Base-by-base conservation (phyloP, 2,113 vertebrate genomes). In the Scopus umbretta region DNA sequence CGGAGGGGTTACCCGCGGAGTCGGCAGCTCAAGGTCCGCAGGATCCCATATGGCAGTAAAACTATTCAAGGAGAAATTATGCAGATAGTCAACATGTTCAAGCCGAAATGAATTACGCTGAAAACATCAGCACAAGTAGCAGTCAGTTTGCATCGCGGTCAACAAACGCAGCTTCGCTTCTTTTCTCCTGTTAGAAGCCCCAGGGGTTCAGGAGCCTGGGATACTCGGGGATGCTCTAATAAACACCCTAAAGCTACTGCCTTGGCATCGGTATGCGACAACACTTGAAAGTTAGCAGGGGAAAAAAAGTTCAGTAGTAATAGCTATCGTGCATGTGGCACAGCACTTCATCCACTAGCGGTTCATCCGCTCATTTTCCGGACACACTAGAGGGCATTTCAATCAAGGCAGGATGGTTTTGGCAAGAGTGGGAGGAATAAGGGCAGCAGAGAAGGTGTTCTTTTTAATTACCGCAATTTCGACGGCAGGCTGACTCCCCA, bases 1-100 rank as follows among this genome's bases (percentile, higher is more conserved):
- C 6, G 0, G 38, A 49, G n/a, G 65, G 84, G 91, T 26, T 86
- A 17, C 7, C 8, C 12, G 11, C 63, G 76, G 80, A 93, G 45
- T 68, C 47, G 21, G 79, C 86, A 68, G 61, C 86, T 92, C 74
- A n/a, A 56, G 63, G 84, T 80, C 89, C 40, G 18, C 72, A 61
- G 43, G 22, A 26, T 76, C 95, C 92, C 97, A 91, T 72, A 84
- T 52, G 92, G 92, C 92, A 87, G 53, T 62, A 76, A 97, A 96
- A 94, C 79, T 91, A 94, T 58, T 97, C 94, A 95, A 96, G 96
- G 87, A 89, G 96, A 97, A 97, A 97, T 96, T 95, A 93, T 96
- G 93, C 93, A 95, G 91, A 65, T 63, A 92, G 84, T 92, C 94
- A 94, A 94, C 71, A 85, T 84, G 87, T 90, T 96, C 84, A 50